Evolutionary conservation across 2,113 vertebrate genomes (phyloP).

Genomic region (Diadophis punctatus): DNA sequence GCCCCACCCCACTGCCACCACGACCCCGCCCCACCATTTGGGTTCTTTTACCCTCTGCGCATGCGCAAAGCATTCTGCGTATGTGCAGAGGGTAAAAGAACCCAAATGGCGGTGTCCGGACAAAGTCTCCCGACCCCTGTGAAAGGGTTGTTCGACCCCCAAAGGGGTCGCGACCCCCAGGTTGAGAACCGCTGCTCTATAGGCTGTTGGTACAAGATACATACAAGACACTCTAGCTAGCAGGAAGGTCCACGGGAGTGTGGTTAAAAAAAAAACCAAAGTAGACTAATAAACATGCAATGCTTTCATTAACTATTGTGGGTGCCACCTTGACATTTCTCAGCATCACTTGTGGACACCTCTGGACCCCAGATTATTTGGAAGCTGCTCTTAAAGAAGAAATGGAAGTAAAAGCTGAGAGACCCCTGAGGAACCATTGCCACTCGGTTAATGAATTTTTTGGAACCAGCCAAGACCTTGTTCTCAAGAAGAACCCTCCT

Average conservation of each 20-base stretch:
- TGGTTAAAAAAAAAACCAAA: neutral
- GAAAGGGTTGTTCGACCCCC: no score
- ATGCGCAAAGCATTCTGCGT: no score
- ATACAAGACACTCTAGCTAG: neutral
- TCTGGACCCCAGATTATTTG: neutral
- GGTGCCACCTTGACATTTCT: neutral
- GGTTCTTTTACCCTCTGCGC: no score
- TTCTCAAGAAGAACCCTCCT: neutral
- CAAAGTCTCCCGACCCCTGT: no score
- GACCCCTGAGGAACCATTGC: neutral
- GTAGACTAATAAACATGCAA: neutral
- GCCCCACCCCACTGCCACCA: no score
- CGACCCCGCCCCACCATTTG: no score
- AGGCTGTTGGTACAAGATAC: neutral
- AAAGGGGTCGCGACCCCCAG: no score
- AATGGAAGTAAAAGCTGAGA: neutral
- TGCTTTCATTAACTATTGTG: neutral
- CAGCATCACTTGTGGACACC: neutral
- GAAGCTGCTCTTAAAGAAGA: neutral
- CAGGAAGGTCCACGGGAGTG: neutral
- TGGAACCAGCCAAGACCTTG: neutral
- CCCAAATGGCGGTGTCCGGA: no score
- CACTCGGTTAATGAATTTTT: neutral
- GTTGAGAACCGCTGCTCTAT: no score
- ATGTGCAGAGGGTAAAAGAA: no score